Percentiles rank a stretch among this genome's conserved stretches.
Evolutionary conservation across 1,140 invertebrate genomes (phyloP).

Genomic region (Adelges cooleyi): DNA sequence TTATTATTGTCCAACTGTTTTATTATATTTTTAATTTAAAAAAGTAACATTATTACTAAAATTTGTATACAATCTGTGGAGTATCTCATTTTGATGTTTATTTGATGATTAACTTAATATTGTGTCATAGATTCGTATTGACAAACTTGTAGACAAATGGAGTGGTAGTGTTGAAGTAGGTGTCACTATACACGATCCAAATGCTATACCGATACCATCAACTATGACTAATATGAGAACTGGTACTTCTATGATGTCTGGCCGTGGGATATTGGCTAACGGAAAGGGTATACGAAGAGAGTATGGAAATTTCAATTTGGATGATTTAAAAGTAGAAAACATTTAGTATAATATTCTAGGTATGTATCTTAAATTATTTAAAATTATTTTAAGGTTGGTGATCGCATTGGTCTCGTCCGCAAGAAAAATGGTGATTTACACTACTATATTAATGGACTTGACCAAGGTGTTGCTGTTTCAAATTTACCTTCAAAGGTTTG

Average conservation of each 20-base stretch:
- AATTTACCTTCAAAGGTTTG: conserved; percentile 66
- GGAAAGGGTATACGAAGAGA: conserved; percentile 83
- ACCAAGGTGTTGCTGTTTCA: conserved; percentile 79
- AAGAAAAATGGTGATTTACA: conserved; percentile 72
- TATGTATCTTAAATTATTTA: neutral
- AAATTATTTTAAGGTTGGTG: conserved; percentile 55
- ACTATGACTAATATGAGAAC: conserved; percentile 96
- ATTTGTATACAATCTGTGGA: no score
- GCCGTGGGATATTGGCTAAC: conserved; percentile 86
- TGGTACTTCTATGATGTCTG: conserved; percentile 95
- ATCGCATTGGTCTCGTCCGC: conserved; percentile 75
- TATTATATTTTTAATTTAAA: no score
- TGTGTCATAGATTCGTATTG: conserved; percentile 59
- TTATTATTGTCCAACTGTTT: neutral
- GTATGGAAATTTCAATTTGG: conserved; percentile 88
- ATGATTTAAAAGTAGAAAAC: conserved; percentile 65
- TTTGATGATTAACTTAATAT: neutral
- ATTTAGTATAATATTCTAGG: neutral
- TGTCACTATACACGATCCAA: conserved; percentile 85
- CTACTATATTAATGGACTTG: conserved; percentile 85
- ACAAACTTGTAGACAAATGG: conserved; percentile 83
- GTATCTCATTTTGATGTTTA: neutral
- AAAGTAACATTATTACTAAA: no score
- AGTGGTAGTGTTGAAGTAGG: conserved; percentile 88
- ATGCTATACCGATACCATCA: conserved; percentile 77